Percentiles rank a stretch among this genome's conserved stretches.
Evolutionary conservation across 2,797 vertebrate genomes (phyloP).

Genomic region (Chloroceryle inda): DNA sequence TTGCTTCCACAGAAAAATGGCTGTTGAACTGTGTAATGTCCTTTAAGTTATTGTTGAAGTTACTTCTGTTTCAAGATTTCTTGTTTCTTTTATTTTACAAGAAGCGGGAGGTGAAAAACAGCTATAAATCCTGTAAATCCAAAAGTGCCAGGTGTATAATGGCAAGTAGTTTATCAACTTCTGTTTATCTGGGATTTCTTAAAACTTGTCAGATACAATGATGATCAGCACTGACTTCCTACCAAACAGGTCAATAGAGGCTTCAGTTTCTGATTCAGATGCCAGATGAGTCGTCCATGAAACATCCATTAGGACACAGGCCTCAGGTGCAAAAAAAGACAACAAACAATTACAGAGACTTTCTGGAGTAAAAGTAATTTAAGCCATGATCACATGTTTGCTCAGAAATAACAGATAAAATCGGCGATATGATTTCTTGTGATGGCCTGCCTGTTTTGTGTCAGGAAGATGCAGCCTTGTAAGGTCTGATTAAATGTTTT

Average conservation of each 20-base stretch:
- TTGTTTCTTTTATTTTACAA: slow-evolving; percentile 18
- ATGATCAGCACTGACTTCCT: slow-evolving; percentile 39
- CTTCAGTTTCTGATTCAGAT: background rate
- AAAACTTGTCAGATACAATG: slow-evolving; percentile 45
- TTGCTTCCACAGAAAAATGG: background rate
- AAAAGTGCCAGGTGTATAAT: slow-evolving; percentile 6
- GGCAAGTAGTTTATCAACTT: slow-evolving; percentile 11
- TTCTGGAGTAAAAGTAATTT: slow-evolving; percentile 17
- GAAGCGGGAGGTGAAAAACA: background rate
- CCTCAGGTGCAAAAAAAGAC: background rate
- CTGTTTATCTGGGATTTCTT: slow-evolving; percentile 22
- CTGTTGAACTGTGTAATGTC: background rate
- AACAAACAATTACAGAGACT: background rate
- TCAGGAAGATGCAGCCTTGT: background rate
- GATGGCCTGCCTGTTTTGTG: slow-evolving; percentile 34
- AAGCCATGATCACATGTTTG: background rate
- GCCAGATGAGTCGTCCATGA: background rate
- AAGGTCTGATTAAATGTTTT: slow-evolving; percentile 2
- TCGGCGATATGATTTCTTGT: background rate
- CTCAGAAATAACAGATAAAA: slow-evolving; percentile 39
- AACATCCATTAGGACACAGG: slow-evolving; percentile 14
- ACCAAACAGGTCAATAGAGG: slow-evolving; percentile 48
- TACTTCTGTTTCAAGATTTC: background rate
- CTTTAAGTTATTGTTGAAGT: background rate
- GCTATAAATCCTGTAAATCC: slow-evolving; percentile 20